A percentile compares a stretch with the other conserved stretches of the same genome.
Evolutionary conservation across 1,140 invertebrate genomes (phyloP).

Genomic region (Muscidifurax raptorellus): DNA sequence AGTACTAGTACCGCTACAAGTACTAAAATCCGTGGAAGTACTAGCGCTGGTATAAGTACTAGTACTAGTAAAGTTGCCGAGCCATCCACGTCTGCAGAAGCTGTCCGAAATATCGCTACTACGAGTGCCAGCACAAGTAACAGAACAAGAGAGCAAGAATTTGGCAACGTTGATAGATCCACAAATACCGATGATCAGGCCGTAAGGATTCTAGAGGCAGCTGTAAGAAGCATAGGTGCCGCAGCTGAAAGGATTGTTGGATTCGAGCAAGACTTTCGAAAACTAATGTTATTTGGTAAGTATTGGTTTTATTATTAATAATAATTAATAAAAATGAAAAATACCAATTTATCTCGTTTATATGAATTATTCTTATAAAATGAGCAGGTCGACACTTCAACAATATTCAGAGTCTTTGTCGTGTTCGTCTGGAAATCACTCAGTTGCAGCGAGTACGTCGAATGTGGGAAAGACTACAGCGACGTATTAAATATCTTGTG

Average conservation of each 20-base stretch:
- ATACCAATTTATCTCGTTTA: neutral
- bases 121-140: conserved; percentile 28
- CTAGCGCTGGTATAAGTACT: neutral
- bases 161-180: conserved; percentile 22
- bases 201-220: neutral
- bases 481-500: conserved; percentile 71
- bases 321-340: neutral
- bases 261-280: neutral
- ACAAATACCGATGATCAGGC: conserved; percentile 15
- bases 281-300: conserved; percentile 18
- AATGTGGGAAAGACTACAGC: conserved; percentile 80
- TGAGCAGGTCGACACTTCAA: conserved; percentile 67
- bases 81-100: too few relatives aligned
- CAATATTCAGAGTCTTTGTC: conserved; percentile 72
- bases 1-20: neutral
- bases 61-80: neutral
- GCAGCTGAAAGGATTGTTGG: neutral
- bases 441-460: conserved; percentile 79
- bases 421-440: conserved; percentile 71
- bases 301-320: neutral
- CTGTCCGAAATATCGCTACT: too few relatives aligned
- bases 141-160: conserved; percentile 26
- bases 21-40: neutral
- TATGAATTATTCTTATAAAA: neutral
- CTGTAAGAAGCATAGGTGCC: neutral